These are phyloP conservation scores for Cottus gobio DNA, from an alignment of 2,113 vertebrate species.

Conservation along the genomic window DNA sequence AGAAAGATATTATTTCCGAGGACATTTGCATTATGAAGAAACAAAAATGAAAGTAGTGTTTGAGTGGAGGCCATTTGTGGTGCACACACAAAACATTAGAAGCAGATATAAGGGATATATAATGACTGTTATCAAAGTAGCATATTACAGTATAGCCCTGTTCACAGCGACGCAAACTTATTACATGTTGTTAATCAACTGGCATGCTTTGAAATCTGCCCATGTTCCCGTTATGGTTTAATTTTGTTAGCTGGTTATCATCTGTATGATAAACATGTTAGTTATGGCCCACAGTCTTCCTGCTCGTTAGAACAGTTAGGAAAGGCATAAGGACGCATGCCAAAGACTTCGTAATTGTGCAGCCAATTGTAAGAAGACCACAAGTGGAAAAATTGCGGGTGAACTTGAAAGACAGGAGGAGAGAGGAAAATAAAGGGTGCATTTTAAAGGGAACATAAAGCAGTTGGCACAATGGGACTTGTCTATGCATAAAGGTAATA, in stretches of 20 bases:
- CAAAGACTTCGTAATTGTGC: conserved; percentile 35
- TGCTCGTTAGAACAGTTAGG: conserved; percentile 29
- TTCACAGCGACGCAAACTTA: background rate
- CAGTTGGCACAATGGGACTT: conserved; percentile 24
- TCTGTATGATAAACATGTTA: conserved; percentile 47
- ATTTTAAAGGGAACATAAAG: conserved; percentile 29
- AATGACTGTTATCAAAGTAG: conserved; percentile 10
- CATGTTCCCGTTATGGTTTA: conserved; percentile 12
- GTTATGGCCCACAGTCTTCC: conserved; percentile 18
- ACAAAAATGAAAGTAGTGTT: background rate
- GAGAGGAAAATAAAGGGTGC: conserved; percentile 3
- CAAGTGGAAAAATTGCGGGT: background rate
- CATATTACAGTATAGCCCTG: background rate
- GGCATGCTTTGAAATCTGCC: background rate
- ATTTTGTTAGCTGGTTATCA: conserved; percentile 41
- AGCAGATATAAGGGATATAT: conserved; percentile 13
- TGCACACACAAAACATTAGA: background rate
- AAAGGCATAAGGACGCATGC: conserved; percentile 29
- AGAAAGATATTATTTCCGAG: background rate
- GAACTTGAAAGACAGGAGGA: background rate
- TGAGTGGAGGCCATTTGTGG: background rate
- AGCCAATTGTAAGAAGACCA: conserved; percentile 41
- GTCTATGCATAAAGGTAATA: conserved; percentile 17
- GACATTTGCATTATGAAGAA: background rate
- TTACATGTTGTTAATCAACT: conserved; percentile 15